Percentiles rank a stretch among this genome's conserved stretches.
These are phyloP conservation scores for Corythoichthys intestinalis DNA, from an alignment of 2,113 vertebrate genomes.

Conservation along the genomic window DNA sequence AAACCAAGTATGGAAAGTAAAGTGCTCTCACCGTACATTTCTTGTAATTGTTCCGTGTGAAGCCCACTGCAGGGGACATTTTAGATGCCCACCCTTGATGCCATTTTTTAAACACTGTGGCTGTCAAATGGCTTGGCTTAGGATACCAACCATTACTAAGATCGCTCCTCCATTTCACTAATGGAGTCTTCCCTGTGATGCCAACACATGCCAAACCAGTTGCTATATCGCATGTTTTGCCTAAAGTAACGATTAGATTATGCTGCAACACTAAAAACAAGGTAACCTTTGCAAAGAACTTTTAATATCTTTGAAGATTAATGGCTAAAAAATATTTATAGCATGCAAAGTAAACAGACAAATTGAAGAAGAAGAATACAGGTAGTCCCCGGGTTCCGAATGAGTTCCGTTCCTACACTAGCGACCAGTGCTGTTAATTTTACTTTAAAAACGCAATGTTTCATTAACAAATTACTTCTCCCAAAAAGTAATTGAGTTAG, in stretches of 20 bases:
- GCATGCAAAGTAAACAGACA: not conserved
- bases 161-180: conserved; percentile 62
- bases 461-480: no score
- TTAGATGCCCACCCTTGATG: conserved; percentile 58
- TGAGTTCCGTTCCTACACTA: no score
- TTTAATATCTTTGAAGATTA: not conserved
- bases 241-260: conserved; percentile 40
- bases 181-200: conserved; percentile 66
- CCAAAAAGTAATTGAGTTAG: no score
- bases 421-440: no score
- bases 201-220: conserved; percentile 67
- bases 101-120: conserved; percentile 58
- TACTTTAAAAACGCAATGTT: no score
- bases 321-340: not conserved
- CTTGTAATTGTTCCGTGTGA: conserved; percentile 66
- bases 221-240: conserved; percentile 62
- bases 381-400: no score
- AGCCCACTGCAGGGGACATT: conserved; percentile 61
- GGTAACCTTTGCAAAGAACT: conserved; percentile 34
- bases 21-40: conserved; percentile 63
- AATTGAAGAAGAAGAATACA: no score
- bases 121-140: conserved; percentile 65
- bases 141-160: conserved; percentile 52
- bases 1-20: conserved; percentile 66
- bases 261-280: conserved; percentile 31